These are phyloP conservation scores for Argyrosomus regius DNA, from an alignment of 2,797 vertebrate genomes.

Conservation along the genomic window DNA sequence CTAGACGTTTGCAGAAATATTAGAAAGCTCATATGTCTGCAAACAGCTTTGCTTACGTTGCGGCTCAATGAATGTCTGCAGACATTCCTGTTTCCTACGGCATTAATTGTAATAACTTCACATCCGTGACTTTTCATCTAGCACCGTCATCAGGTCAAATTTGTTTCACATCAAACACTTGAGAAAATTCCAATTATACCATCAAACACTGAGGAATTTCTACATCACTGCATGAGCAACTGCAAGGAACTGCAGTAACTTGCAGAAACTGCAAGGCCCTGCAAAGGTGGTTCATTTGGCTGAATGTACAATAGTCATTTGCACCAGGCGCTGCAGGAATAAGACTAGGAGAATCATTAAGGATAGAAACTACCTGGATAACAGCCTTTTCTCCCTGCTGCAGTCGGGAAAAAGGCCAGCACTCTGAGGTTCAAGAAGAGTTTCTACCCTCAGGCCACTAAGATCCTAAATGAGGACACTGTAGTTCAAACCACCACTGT, in stretches of 20 bases:
- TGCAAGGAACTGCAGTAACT: not conserved
- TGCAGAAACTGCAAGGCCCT: not conserved
- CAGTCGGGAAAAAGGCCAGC: no score
- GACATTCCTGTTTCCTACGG: not conserved
- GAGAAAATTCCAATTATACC: not conserved
- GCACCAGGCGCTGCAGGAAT: not conserved
- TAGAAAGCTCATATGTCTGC: not conserved
- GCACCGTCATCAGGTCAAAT: not conserved
- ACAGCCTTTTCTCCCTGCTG: not conserved
- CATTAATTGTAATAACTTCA: not conserved
- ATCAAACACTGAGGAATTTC: not conserved
- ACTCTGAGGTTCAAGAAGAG: not conserved
- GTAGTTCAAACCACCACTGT: no score
- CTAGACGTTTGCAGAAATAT: conserved; percentile 16
- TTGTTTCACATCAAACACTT: not conserved
- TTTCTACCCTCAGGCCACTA: not conserved
- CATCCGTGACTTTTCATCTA: not conserved
- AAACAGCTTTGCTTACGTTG: not conserved
- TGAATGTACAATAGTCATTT: not conserved
- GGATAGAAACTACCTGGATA: not conserved
- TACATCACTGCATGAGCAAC: not conserved
- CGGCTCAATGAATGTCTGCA: not conserved
- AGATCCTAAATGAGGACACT: no score
- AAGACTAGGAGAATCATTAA: not conserved
- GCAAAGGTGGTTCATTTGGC: not conserved